Evolutionary conservation across 2,113 vertebrate genomes (phyloP), one percentile per base, ranked within the genome.

Genomic region (Otocyon megalotis): DNA sequence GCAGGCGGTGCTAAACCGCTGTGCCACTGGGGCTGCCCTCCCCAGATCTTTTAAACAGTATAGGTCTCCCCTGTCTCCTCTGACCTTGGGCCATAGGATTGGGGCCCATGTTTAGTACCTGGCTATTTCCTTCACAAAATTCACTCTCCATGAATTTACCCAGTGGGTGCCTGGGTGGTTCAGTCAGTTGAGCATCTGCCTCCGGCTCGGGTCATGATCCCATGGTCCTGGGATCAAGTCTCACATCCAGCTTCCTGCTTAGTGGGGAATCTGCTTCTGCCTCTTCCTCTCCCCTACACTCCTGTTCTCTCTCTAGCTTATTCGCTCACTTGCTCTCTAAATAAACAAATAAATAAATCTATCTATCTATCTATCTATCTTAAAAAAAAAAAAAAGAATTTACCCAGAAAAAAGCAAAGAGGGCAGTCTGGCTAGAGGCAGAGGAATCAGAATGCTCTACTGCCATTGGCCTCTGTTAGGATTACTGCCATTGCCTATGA

Each of bases 111-210:
- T 63, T 79, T 80, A 71, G 32, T 92, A 65, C 30, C 65, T 93
- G 32, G 56, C 53, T 62, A 2, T 93, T 93, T 86, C 85, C 74
- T 84, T 93, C 35, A 56, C 30, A 88, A 28, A 56, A 53, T 81
- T 95, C 19, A 56, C 58, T 71, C 95, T 22, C 48, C 72, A 12
- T 88, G 56, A 90, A 87, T 91, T 94, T 82, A 60, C 67, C 67
- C 67, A 69, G 67, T 43, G 43, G 43, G 43, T 43, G 6, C 43
- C 43, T 43, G 43, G 43, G 43, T 43, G 43, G 43, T 43, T 43
- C 43, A 43, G 43, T 43, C 43, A 43, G 43, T 43, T 43, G 43
- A 43, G 43, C 7, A 4, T 43, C 43, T 43, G 43, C 43, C 43
- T 43, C 4, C 7, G 43, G 43, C 43, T 43, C 4, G 6, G 6